Evolutionary conservation across 1,140 invertebrate species (phyloP), one percentile per base, ranked within the genome.

Genomic region (Macrocentrus cingulum): DNA sequence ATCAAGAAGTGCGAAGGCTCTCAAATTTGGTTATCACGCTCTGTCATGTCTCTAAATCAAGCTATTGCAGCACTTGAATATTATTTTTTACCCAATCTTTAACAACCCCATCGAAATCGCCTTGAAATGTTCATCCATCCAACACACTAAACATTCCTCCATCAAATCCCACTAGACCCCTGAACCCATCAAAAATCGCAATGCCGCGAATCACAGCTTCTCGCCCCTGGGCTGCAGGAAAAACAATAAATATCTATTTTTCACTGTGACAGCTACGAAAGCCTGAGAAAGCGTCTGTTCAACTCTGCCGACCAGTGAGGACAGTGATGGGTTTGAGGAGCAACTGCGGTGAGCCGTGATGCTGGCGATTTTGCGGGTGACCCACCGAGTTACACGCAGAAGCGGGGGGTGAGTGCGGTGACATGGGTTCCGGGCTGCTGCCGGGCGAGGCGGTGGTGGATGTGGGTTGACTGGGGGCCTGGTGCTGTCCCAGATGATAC

Each of bases 391-490:
- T 78, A 64, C 71, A 77, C n/a, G n/a, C n/a, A n/a, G n/a, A n/a
- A 18, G 71, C 60, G 0, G 72, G 65, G 0, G 74, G 70, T 1
- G 71, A 71, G 15, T 72, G 74, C 0, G 79, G 70, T 0, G 75
- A 72, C 64, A 72, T 71, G 0, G 81, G 82, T 61, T 84, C 82
- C 0, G 82, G 81, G 34, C 79, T 81, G 72, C 81, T 81, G 1
- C 80, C 81, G 0, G 81, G 80, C 0, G 82, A 81, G 0, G 79
- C 77, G 0, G 80, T 73, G 2, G 77, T 74, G 0, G 77, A 70
- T 0, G 79, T 65, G 5, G 76, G 62, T 55, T 77, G 81, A 54
- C 66, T 68, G 2, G 68, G 22, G 0, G 61, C 45, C 5, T 72
- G 48, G 67, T 68, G 70, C 13, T 73, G 69, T 5, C 41, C 64